Percentiles rank a stretch among this genome's conserved stretches.
Evolutionary conservation across 64 coral and sea anemone genomes (phyloP).

Genomic region (Stylophora pistillata): DNA sequence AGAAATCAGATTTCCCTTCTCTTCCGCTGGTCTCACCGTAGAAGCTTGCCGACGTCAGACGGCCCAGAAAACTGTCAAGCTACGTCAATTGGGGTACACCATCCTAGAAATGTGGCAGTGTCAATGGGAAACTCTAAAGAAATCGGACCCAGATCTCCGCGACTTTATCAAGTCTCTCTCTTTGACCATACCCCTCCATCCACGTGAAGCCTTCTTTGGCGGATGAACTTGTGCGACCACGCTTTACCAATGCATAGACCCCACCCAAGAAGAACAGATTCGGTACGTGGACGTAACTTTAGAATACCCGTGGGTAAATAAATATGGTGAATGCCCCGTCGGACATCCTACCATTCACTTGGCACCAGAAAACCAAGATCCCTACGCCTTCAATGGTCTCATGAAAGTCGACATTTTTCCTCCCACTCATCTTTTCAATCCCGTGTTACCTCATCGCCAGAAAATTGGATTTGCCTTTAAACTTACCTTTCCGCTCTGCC

Average conservation of each 20-base stretch:
- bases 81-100: too few relatives aligned
- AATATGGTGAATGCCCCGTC: not conserved
- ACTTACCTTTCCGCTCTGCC: slow-evolving; percentile 25
- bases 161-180: not conserved
- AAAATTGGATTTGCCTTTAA: too few relatives aligned
- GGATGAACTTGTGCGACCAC: too few relatives aligned
- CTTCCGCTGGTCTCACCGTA: not conserved
- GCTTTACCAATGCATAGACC: too few relatives aligned
- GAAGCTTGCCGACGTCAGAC: not conserved
- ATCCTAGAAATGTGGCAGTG: too few relatives aligned
- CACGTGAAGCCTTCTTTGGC: too few relatives aligned
- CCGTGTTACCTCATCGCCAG: slow-evolving; percentile 5
- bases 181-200: not conserved
- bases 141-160: not conserved
- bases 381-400: not conserved
- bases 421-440: not conserved
- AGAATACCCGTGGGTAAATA: slow-evolving; percentile 21
- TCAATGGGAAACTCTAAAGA: too few relatives aligned
- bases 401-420: not conserved
- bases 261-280: too few relatives aligned
- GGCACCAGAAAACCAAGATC: too few relatives aligned
- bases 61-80: too few relatives aligned
- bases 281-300: not conserved
- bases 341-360: not conserved
- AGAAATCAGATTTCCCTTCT: not conserved